Conservation (phyloP, 2,113 vertebrate species). For the Rhagologus leucostigma region DNA sequence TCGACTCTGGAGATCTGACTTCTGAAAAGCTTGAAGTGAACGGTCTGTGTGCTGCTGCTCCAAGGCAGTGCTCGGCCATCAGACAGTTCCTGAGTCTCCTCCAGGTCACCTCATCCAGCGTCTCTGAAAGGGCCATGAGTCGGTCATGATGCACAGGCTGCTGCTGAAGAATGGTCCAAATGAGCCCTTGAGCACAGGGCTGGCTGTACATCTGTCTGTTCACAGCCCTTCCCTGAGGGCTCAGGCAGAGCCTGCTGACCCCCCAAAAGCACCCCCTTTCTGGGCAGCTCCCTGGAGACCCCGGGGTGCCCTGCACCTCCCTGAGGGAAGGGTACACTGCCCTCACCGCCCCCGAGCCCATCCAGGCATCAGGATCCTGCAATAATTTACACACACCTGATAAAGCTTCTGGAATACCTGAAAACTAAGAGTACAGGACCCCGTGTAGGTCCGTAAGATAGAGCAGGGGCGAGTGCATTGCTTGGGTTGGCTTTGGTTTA, state of each 20-base stretch:
- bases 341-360: neutral
- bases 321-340: neutral
- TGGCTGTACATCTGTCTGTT: accelerated
- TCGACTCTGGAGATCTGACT: neutral
- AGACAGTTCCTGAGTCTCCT: neutral
- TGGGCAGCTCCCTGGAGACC: neutral
- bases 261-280: neutral
- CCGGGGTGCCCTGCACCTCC: neutral
- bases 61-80: neutral
- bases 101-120: accelerated
- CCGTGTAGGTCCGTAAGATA: accelerated
- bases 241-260: neutral
- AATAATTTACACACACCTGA: too few species aligned
- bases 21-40: neutral
- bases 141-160: accelerated
- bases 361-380: neutral
- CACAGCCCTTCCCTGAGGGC: neutral
- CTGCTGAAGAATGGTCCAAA: neutral
- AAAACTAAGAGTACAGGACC: neutral
- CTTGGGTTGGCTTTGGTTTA: neutral
- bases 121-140: accelerated
- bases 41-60: neutral
- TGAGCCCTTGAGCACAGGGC: neutral
- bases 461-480: accelerated
- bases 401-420: neutral